phyloP scores from a whole-genome alignment of 2,113 vertebrate genomes.

The Numenius arquata region DNA sequence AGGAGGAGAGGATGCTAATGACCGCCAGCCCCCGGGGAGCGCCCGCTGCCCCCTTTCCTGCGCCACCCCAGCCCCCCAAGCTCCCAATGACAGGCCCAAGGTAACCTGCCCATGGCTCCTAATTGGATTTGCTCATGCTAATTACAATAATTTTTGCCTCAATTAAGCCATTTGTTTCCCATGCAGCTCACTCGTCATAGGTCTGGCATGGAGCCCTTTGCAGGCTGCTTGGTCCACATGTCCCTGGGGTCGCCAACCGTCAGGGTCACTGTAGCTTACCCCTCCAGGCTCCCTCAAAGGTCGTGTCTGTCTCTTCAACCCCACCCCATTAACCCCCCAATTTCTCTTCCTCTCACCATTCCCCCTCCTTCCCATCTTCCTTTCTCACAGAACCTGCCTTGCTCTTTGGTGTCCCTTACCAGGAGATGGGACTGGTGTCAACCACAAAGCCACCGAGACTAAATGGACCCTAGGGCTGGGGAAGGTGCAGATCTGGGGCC shows the following conservation, averaged over 20 bases:
- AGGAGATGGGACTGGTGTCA: not conserved
- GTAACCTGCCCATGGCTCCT: not conserved
- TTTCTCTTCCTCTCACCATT: not conserved
- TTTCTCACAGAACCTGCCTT: not conserved
- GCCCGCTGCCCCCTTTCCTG: rapidly evolving
- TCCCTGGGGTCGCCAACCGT: rapidly evolving
- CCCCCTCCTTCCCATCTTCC: not conserved
- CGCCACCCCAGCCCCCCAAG: rapidly evolving
- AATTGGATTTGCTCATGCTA: constrained; percentile 28
- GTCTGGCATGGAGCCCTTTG: not conserved
- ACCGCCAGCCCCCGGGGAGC: not conserved
- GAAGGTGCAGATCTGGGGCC: not conserved
- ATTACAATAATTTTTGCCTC: not conserved
- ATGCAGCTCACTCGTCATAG: rapidly evolving
- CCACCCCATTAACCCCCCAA: rapidly evolving
- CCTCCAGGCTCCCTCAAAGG: not conserved
- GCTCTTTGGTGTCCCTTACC: rapidly evolving
- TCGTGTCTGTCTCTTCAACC: rapidly evolving
- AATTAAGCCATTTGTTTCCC: constrained; percentile 27
- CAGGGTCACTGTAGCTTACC: not conserved
- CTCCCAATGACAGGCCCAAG: not conserved
- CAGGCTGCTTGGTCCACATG: rapidly evolving
- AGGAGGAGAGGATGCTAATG: not conserved
- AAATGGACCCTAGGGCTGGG: rapidly evolving
- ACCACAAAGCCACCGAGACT: not conserved